Evolutionary conservation across 2,888 invertebrate species (phyloP), one percentile per base, ranked within the genome.

Genomic region (Drosophila pseudotakahashii): DNA sequence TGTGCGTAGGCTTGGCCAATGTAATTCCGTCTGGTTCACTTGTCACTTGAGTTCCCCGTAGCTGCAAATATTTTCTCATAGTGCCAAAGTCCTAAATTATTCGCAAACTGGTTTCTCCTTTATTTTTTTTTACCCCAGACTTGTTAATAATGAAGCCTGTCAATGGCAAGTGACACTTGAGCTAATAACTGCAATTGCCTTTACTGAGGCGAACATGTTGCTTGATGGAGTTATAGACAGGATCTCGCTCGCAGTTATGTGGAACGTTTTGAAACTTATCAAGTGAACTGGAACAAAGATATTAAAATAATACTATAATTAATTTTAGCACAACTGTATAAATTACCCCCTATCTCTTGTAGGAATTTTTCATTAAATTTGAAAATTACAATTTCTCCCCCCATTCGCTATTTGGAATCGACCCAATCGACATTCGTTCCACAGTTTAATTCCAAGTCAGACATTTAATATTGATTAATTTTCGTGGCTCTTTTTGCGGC

Each of bases 391-490:
- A 64, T 60, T n/a, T 16, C 26, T 32, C 34, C 54, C 10, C 10
- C 23, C 2, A 7, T 9, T 2, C 14, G 19, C 23, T 3, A 32
- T 16, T 14, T 7, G n/a, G 14, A 30, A 26, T 60, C 63, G 7
- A 30, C 30, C 30, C 30, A 7, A 73, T 81, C 77, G 70, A 85
- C 76, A 74, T 54, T 58, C 62, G 66, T 53, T 61, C 42, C 67
- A 39, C 75, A 71, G 51, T 78, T 83, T 78, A 67, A 83, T 76
- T 81, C 73, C 51, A 34, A 78, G 54, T 71, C 73, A 57, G 71
- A 84, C 81, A 80, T 81, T 78, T 81, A 81, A 76, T 81, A 81
- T 81, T 86, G 81, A 81, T 86, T 86, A 81, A 86, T 80, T 83
- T 54, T 58, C 47, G 53, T 42, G 52, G 41, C 55, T 16, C 57